phyloP scores from a whole-genome alignment of 2,113 vertebrate species.

The Hippocampus abdominalis region DNA sequence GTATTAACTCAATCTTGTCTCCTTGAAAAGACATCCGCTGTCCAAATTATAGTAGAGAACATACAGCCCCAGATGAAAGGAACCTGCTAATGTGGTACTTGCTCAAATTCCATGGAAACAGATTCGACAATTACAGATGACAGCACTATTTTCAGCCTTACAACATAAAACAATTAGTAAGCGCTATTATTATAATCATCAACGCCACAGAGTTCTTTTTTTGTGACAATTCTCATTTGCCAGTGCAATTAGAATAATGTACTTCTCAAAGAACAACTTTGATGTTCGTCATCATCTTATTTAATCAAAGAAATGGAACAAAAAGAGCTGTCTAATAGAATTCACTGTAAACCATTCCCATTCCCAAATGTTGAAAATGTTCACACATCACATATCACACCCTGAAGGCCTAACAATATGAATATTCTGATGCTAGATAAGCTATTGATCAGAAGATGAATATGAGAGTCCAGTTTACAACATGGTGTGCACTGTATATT shows the following conservation, averaged over 20 bases:
- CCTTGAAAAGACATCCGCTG: neutral
- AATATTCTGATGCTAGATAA: neutral
- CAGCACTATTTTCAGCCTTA: neutral
- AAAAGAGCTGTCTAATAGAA: neutral
- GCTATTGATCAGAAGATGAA: neutral
- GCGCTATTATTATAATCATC: neutral
- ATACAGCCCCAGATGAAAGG: neutral
- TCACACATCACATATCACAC: neutral
- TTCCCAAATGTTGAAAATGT: neutral
- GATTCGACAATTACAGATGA: constrained; percentile 5
- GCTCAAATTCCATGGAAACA: neutral
- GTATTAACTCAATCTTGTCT: neutral
- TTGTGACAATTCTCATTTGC: neutral
- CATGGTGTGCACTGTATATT: neutral
- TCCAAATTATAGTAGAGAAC: neutral
- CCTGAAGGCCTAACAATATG: neutral
- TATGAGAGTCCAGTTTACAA: neutral
- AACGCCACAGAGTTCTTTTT: neutral
- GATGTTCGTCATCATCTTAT: neutral
- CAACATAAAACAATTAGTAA: neutral
- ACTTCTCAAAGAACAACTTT: neutral
- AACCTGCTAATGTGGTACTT: neutral
- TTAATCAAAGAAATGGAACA: neutral
- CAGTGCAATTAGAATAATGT: neutral
- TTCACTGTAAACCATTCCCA: neutral